Percentiles rank a stretch among this genome's conserved stretches.
These are phyloP conservation scores for Xenopus borealis DNA, from an alignment of 2,113 vertebrate species.

Conservation along the genomic window DNA sequence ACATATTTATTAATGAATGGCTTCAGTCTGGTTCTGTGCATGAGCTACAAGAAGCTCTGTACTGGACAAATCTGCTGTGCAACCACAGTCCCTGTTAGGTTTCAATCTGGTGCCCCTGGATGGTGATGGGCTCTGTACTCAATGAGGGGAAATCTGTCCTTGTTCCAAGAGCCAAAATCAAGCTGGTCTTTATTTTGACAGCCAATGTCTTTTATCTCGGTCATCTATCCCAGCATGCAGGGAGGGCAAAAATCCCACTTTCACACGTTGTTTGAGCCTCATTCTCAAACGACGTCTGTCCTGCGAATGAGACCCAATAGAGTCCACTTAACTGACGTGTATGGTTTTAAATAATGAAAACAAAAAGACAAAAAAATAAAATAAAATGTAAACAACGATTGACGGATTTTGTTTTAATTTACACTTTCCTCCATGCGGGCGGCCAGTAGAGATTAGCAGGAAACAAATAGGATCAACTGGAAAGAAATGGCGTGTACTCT, in stretches of 20 bases:
- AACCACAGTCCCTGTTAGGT: slow-evolving; percentile 14
- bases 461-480: no score
- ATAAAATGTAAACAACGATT: slow-evolving; percentile 35
- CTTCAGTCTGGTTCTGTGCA: slow-evolving; percentile 27
- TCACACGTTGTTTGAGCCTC: slow-evolving; percentile 30
- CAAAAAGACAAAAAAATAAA: slow-evolving; percentile 47
- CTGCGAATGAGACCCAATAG: slow-evolving; percentile 31
- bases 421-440: neutral
- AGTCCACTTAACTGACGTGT: slow-evolving; percentile 33
- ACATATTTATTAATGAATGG: slow-evolving; percentile 51
- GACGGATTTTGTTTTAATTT: neutral
- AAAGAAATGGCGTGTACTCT: no score
- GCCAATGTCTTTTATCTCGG: slow-evolving; percentile 27
- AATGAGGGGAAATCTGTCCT: slow-evolving; percentile 4
- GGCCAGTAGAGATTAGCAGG: no score
- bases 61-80: slow-evolving; percentile 8
- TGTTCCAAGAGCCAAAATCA: slow-evolving; percentile 20
- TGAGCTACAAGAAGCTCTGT: neutral
- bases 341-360: slow-evolving; percentile 48
- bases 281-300: slow-evolving; percentile 18
- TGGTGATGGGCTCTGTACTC: slow-evolving; percentile 34
- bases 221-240: neutral
- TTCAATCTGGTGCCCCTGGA: neutral
- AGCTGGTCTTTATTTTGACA: slow-evolving; percentile 6
- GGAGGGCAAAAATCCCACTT: neutral